Conservation (phyloP, 1,140 invertebrate species). For the Neotoxoptera formosana region DNA sequence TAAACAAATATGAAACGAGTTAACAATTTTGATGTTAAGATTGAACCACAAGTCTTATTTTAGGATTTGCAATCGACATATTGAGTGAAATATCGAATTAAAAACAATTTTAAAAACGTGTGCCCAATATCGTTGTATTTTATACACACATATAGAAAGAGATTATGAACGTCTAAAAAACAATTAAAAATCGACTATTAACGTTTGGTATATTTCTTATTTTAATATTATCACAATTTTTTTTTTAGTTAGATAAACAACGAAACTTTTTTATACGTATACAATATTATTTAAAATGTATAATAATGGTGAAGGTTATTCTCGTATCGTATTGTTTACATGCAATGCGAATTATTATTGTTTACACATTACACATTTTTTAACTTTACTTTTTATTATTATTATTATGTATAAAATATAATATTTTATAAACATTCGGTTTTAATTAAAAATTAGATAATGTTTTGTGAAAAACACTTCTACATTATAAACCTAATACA, state of each 20-base stretch:
- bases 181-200: background rate
- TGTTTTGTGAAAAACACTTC: background rate
- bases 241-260: background rate
- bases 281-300: slow-evolving; percentile 21
- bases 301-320: slow-evolving; percentile 23
- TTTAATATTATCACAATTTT: background rate
- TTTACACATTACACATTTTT: slow-evolving; percentile 3
- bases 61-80: too few species aligned
- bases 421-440: slow-evolving; percentile 38
- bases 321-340: slow-evolving; percentile 11
- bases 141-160: background rate
- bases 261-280: background rate
- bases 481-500: background rate
- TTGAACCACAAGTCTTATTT: too few species aligned
- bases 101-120: too few species aligned
- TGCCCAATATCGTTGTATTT: background rate
- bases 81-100: too few species aligned
- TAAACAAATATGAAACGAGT: too few species aligned
- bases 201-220: background rate
- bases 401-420: background rate
- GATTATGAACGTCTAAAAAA: background rate
- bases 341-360: background rate
- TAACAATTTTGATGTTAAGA: too few species aligned
- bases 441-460: background rate
- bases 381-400: background rate